Evolutionary conservation across 2,113 vertebrate species (phyloP).

Genomic region (Ochotona princeps): DNA sequence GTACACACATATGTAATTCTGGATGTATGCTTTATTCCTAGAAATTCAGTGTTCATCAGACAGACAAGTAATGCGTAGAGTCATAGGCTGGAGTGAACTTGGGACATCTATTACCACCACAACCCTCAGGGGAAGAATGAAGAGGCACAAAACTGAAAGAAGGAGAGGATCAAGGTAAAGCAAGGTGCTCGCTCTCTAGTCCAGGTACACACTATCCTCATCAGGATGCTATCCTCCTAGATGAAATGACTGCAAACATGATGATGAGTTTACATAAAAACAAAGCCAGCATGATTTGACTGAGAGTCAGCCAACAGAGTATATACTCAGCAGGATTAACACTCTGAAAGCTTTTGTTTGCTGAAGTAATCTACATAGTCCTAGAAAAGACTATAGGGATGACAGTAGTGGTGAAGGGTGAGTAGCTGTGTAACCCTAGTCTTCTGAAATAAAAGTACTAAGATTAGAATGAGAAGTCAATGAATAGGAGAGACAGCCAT

Average conservation of each 20-base stretch:
- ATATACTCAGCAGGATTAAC: not conserved
- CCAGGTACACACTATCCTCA: not conserved
- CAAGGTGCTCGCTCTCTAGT: not conserved
- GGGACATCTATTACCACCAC: not conserved
- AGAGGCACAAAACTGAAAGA: not conserved
- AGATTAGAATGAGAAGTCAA: not conserved
- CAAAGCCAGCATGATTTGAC: not conserved
- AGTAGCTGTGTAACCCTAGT: not conserved
- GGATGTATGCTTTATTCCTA: not conserved
- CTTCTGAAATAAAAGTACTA: not conserved
- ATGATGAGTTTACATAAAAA: not conserved
- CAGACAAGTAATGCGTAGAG: not conserved
- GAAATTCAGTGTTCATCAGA: not conserved
- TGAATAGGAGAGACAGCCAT: not conserved
- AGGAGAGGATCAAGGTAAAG: not conserved
- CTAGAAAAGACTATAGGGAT: not conserved
- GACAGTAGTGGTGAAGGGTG: too few relatives aligned
- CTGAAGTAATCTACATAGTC: not conserved
- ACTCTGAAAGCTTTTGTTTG: not conserved
- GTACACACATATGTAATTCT: too few relatives aligned
- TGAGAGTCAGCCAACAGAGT: not conserved
- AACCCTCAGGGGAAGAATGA: not conserved
- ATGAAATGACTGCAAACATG: not conserved
- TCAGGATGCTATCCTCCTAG: not conserved
- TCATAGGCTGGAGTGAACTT: not conserved